Percentiles rank a stretch among this genome's conserved stretches.
These are phyloP conservation scores for Zoroaster sp. DNA, from an alignment of 53 echinoderm and acorn worm species.

Conservation along the genomic window DNA sequence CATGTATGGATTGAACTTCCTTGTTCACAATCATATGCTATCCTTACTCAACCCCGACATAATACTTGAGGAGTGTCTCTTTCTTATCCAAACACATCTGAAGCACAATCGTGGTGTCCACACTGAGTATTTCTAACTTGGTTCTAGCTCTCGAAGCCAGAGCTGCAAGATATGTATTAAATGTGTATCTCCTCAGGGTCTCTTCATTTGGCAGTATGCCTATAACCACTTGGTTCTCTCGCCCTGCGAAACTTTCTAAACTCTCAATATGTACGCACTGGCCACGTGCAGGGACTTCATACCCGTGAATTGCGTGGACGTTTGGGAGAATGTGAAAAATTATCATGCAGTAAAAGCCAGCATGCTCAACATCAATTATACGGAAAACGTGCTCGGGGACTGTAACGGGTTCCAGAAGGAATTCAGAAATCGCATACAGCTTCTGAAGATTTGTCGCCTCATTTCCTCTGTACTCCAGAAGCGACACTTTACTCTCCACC, in stretches of 20 bases:
- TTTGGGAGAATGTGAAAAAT: conserved; percentile 25
- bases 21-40: no score
- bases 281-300: conserved; percentile 23
- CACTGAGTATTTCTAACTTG: background rate
- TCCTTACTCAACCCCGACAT: no score
- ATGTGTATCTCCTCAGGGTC: background rate
- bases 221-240: conserved; percentile 29
- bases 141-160: conserved; percentile 12
- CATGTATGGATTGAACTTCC: no score
- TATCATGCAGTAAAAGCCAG: background rate
- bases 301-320: conserved; percentile 14
- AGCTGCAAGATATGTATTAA: background rate
- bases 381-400: conserved; percentile 16
- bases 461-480: background rate
- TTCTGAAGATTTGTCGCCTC: conserved; percentile 19
- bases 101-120: background rate
- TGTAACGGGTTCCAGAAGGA: conserved; percentile 13
- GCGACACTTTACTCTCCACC: background rate
- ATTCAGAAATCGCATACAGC: conserved; percentile 11
- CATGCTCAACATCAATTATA: conserved; percentile 23
- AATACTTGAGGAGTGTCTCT: no score
- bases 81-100: background rate
- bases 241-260: conserved; percentile 20
- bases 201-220: conserved; percentile 6
- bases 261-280: conserved; percentile 8